phyloP scores from a whole-genome alignment of 2,888 invertebrate genomes.

The Trachelus iudaicus region DNA sequence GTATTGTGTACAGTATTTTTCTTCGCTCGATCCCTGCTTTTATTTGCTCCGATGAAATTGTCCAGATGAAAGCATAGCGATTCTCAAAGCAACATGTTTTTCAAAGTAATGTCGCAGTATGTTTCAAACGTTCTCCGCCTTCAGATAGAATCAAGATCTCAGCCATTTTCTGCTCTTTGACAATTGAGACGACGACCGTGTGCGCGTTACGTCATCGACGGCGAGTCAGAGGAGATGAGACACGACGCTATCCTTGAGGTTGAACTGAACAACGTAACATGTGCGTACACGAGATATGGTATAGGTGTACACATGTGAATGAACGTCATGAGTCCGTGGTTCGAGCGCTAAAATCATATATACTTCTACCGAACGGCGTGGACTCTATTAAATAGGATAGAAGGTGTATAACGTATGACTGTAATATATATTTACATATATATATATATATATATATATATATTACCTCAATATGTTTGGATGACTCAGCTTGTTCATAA shows the following conservation, averaged over 20 bases:
- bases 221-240: not conserved
- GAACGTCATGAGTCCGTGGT: not conserved
- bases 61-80: not conserved
- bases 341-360: not conserved
- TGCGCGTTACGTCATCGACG: not conserved
- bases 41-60: not conserved
- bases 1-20: not conserved
- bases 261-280: not conserved
- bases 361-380: not conserved
- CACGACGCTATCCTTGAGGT: not conserved
- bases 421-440: too few species aligned
- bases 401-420: not conserved
- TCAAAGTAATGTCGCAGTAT: not conserved
- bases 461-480: constrained; percentile 90
- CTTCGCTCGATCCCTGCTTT: not conserved
- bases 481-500: constrained; percentile 95
- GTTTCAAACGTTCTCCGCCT: not conserved
- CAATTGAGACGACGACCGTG: not conserved
- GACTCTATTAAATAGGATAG: not conserved
- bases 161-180: not conserved
- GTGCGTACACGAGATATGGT: not conserved
- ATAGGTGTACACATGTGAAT: not conserved
- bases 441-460: too few species aligned
- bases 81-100: not conserved
- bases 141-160: not conserved